Base-by-base conservation (phyloP, 2,113 vertebrate species). In the Menura novaehollandiae region DNA sequence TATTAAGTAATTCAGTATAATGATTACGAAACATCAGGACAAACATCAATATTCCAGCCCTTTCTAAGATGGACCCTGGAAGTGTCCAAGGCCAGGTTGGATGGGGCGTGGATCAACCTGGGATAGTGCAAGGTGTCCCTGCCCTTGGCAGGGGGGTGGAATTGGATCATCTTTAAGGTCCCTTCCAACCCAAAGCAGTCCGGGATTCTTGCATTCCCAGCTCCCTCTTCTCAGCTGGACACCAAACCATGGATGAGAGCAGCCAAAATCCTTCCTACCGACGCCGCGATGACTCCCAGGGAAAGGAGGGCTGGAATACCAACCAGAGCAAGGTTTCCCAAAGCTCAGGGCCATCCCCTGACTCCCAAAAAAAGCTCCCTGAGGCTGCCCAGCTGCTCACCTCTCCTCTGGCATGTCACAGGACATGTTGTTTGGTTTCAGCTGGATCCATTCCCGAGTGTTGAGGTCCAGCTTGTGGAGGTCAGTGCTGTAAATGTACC, bases 401-500 rank as follows among this genome's bases (percentile, higher is more conserved):
- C 99, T 98, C 95, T 99, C 99, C 95, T 99, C 99, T 2, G 99
- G 99, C 66, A 99, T 98, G 90, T 99, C 99, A 35, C 99, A 98
- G 13, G 99, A 98, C 47, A 99, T 98, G 37, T 99, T 99, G 97
- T 99, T 99, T 49, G 99, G 99, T 79, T 99, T 99, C 62, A 99
- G 98, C 68, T 99, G 99, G 89, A 98, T 98, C 99, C 99, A 99
- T 55, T 99, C 99, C 23, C 99, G 97, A 23, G 99, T 99, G 88
- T 98, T 99, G 91, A 99, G 99, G 96, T 99, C 99, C 88, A 99
- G 97, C 76, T 99, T 98, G 97, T 99, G 99, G 11, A 99, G 98
- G 94, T 99, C 99, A 39, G 99, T 99, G 95, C 99, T 99, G 96
- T 99, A 99, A 64, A 99, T 99, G 95, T 99, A 99, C 7, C 99